Conservation (phyloP, 2,888 invertebrate species). For the Chironomus riparius region DNA sequence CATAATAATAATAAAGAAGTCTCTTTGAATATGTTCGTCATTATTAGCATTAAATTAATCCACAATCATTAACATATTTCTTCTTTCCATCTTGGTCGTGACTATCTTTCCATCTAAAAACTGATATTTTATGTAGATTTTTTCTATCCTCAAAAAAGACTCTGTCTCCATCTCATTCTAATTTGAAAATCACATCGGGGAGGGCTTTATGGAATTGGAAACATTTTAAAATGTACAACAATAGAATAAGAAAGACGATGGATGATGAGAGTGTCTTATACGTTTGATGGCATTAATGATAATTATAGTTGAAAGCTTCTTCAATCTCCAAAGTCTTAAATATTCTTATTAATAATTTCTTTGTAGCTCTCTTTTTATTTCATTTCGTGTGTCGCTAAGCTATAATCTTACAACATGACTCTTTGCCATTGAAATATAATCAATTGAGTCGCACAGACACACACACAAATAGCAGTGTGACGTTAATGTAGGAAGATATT, state of each 20-base stretch:
- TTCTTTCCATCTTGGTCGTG: background rate
- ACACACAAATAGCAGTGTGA: too few relatives aligned
- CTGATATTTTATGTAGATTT: background rate
- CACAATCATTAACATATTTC: slow-evolving; percentile 27
- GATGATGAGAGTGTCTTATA: slow-evolving; percentile 3
- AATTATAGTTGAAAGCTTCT: slow-evolving; percentile 27
- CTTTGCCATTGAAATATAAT: background rate
- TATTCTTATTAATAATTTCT: background rate
- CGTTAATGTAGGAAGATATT: background rate
- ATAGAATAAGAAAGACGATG: slow-evolving; percentile 14
- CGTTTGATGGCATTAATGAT: slow-evolving; percentile 26
- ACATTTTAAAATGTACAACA: slow-evolving; percentile 23
- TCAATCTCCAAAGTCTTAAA: background rate
- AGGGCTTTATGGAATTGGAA: background rate
- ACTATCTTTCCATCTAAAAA: too few relatives aligned
- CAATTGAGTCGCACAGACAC: background rate
- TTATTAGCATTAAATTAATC: slow-evolving; percentile 26
- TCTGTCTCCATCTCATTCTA: background rate
- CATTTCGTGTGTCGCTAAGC: background rate
- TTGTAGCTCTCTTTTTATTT: background rate
- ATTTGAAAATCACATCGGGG: background rate
- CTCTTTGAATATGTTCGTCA: slow-evolving; percentile 25
- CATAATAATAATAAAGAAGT: slow-evolving; percentile 11
- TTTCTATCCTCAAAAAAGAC: background rate
- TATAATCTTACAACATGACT: background rate